These are phyloP conservation scores for Micoletzkya japonica DNA, from an alignment of 2,888 invertebrate genomes.

Conservation along the genomic window DNA sequence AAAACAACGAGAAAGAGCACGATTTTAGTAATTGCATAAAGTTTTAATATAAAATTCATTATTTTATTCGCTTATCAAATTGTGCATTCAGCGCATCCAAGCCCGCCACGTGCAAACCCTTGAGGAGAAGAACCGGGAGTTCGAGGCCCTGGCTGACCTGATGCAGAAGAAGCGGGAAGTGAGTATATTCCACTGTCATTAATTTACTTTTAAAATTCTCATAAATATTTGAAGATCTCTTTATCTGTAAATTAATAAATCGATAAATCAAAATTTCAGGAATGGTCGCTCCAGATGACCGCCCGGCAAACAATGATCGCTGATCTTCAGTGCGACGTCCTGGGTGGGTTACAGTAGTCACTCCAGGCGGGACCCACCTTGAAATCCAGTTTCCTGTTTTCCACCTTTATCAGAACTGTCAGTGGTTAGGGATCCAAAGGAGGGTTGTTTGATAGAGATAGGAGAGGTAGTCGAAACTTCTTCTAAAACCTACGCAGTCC, in stretches of 20 bases:
- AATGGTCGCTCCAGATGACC: slow-evolving; percentile 19
- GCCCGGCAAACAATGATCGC: slow-evolving; percentile 6
- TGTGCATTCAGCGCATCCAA: slow-evolving; percentile 10
- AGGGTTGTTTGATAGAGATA: no score
- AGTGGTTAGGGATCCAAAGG: no score
- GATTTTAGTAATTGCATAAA: background rate
- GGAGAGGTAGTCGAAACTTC: no score
- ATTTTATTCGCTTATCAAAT: slow-evolving; percentile 1
- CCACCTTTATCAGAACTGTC: no score
- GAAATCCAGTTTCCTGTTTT: no score
- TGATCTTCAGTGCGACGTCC: slow-evolving; percentile 17
- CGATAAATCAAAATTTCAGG: no score
- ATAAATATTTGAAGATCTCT: no score
- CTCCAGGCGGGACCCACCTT: background rate
- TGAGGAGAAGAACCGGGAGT: slow-evolving; percentile 8
- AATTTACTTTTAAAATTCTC: background rate
- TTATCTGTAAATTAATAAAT: background rate
- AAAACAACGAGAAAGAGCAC: background rate
- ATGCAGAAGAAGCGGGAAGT: slow-evolving; percentile 20
- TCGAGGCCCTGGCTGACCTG: slow-evolving; percentile 15
- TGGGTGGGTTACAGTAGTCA: slow-evolving; percentile 1
- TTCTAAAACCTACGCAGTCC: no score
- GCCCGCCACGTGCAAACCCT: background rate
- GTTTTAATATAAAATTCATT: background rate
- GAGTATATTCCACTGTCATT: background rate